phyloP scores from a whole-genome alignment of 2,888 invertebrate genomes.

The Drosophila antonietae region DNA sequence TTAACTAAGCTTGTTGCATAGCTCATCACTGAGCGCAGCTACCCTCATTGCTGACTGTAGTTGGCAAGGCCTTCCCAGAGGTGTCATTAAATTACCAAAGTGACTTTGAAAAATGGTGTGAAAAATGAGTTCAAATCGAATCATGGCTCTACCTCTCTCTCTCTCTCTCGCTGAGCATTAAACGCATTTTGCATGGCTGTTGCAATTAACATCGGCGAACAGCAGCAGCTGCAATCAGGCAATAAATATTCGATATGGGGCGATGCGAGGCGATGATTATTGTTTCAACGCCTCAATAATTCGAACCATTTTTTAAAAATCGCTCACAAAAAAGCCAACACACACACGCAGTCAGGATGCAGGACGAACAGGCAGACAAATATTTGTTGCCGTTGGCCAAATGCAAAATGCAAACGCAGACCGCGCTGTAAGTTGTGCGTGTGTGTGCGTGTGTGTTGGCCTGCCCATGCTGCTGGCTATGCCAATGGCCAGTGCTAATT shows the following conservation, averaged over 20 bases:
- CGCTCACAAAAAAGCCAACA: constrained; percentile 52
- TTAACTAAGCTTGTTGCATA: background rate
- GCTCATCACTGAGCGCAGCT: background rate
- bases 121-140: constrained; percentile 41
- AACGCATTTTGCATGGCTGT: constrained; percentile 49
- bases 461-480: constrained; percentile 54
- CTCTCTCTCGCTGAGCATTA: constrained; percentile 11
- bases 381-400: constrained; percentile 70
- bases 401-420: constrained; percentile 69
- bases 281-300: constrained; percentile 77
- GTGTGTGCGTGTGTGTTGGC: constrained; percentile 17
- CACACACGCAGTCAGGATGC: constrained; percentile 1
- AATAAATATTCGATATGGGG: constrained; percentile 52
- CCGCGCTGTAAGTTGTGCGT: constrained; percentile 42
- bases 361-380: constrained; percentile 53
- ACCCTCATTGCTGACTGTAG: constrained; percentile 22
- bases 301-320: constrained; percentile 63
- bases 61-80: constrained; percentile 54
- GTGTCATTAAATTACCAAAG: constrained; percentile 62
- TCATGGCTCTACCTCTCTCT: background rate
- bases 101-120: constrained; percentile 74
- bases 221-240: constrained; percentile 72
- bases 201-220: constrained; percentile 62
- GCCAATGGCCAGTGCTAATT: constrained; percentile 82
- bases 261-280: constrained; percentile 65